Evolutionary conservation across 2,888 invertebrate species (phyloP), one percentile per base, ranked within the genome.

Genomic region (Campopleginae sp.): DNA sequence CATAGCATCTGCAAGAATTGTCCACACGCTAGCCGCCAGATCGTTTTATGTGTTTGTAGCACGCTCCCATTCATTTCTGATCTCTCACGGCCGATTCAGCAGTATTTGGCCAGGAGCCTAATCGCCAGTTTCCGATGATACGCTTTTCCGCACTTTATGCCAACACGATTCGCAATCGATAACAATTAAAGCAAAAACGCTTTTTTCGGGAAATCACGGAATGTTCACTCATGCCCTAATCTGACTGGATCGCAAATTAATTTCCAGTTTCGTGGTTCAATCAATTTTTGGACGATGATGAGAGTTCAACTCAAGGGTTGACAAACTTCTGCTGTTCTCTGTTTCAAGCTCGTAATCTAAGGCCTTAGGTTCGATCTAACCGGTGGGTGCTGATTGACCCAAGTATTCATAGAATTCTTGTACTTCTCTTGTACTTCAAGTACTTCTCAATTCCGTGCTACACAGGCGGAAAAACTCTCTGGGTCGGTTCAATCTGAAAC

Each of bases 41-140:
- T 71, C 54, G 58, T 76, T 33, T 71, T 38, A 74, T 61, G 71
- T 75, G 75, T 76, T 77, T 68, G 75, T n/a, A 61, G 31, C 74
- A 82, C 78, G 76, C 72, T 82, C 82, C 65, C 81, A 72, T 86
- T 85, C 78, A 48, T 72, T 27, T 70, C 19, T 23, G 65, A 61
- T 33, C 58, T 71, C 46, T 31, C 44, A 51, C 61, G 17, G 23
- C 42, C 70, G 42, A 75, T 51, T 66, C 44, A 65, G 31, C 63
- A 23, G 23, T 46, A 14, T 70, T 58, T 68, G 23, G 46, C 44
- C 17, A 42, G 12, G 58, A n/a, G n/a, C n/a, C 33, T 4, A 12
- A 48, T 8, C 10, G 5, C 7, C 14, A 33, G 44, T 44, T 66
- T 54, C 38, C 23, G 42, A 54, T 54, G 48, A 54, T 8, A 46